Base-by-base conservation (phyloP, 2,888 invertebrate species). In the Diogma glabrata region DNA sequence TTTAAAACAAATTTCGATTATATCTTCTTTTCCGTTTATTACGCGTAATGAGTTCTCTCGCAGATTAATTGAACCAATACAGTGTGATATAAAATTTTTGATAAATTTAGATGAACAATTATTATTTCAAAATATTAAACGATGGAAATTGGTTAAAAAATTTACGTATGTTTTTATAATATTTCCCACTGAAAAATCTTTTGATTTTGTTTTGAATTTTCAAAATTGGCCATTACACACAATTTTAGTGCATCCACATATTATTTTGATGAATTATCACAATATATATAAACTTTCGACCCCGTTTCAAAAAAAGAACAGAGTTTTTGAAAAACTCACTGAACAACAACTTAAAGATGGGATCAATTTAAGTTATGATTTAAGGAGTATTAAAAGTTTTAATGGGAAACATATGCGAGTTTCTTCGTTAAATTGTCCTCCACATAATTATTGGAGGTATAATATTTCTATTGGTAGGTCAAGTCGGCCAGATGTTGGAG, bases 341-440 rank as follows among this genome's bases (percentile, higher is more conserved):
- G 16, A 24, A 16, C 9, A 10, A 8, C 16, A 46, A 2, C n/a
- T 14, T 10, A 26, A 10, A 24, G 24, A 22, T 1, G 23, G 46
- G 46, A 22, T 17, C 9, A 12, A 20, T 7, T n/a, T 22, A 6
- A 43, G 6, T 22, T 43, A 43, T 9, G 23, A 43, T n/a, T 8
- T 43, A 8, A 43, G 7, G 22, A 2, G 23, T 43, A 22, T 43
- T 20, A 20, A 9, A 14, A 23, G 24, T 46, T 46, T 48, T 48
- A 48, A 33, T 30, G 48, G 48, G 7, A 48, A 48, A 48, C 48
- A 48, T 33, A 33, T 48, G 22, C 17, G n/a, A 33, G 48, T 20
- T 7, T 30, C 30, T 10, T 20, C 48, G 1, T 23, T 48, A 12
- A 20, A 48, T 33, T 48, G 48, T 33, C 30, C 22, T 4, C 48